A percentile compares a stretch with the other conserved stretches of the same genome.
These are phyloP conservation scores for Drosophila kambysellisi DNA, from an alignment of 2,888 invertebrate species.

Conservation along the genomic window DNA sequence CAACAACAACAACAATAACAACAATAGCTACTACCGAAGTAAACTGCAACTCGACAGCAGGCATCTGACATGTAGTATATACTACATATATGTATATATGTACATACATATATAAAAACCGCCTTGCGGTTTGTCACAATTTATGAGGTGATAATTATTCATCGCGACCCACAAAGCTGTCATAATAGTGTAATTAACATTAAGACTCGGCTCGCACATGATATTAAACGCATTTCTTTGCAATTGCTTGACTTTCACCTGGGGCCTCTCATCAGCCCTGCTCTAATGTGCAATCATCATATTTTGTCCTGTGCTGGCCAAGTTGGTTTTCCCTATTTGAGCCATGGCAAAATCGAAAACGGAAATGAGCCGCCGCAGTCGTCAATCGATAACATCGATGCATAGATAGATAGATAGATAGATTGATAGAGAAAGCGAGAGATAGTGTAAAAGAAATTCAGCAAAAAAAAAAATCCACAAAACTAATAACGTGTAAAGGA, in stretches of 20 bases:
- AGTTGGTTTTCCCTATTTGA: conserved; percentile 67
- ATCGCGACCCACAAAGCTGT: conserved; percentile 76
- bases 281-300: conserved; percentile 41
- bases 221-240: conserved; percentile 78
- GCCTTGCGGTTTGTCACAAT: conserved; percentile 81
- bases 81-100: neutral
- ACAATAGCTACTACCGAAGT: conserved; percentile 16
- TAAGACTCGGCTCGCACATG: conserved; percentile 57
- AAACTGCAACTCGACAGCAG: conserved; percentile 33
- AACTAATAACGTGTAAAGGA: conserved; percentile 75
- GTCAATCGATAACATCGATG: conserved; percentile 72
- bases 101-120: conserved; percentile 7
- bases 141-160: conserved; percentile 83
- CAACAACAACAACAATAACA: conserved; percentile 26
- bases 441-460: conserved; percentile 7
- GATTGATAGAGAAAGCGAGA: conserved; percentile 1
- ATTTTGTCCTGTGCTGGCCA: conserved; percentile 44
- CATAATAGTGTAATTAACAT: conserved; percentile 81
- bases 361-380: conserved; percentile 68
- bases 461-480: conserved; percentile 41
- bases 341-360: conserved; percentile 50
- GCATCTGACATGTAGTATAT: conserved; percentile 50
- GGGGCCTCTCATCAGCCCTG: conserved; percentile 1
- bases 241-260: conserved; percentile 64
- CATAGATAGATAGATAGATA: conserved; percentile 1